These are phyloP conservation scores for Lepidurus apus DNA, from an alignment of 1,140 invertebrate species.

Conservation along the genomic window DNA sequence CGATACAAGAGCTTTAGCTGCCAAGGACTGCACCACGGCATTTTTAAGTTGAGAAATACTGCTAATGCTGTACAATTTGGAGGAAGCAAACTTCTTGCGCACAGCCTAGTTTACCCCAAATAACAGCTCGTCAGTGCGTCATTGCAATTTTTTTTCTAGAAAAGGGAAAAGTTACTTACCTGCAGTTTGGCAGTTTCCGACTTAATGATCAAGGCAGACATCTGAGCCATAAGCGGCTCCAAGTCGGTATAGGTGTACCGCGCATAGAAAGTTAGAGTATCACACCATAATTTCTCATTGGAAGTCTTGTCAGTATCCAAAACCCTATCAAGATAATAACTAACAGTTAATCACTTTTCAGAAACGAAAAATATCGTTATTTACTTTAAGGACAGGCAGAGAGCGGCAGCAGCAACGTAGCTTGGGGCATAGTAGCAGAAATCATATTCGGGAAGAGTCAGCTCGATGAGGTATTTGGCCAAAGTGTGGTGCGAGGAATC, in stretches of 20 bases:
- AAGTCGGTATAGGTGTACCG: slow-evolving; percentile 47
- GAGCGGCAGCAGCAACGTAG: slow-evolving; percentile 64
- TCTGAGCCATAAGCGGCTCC: slow-evolving; percentile 43
- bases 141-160: neutral
- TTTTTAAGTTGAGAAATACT: slow-evolving; percentile 45
- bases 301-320: slow-evolving; percentile 36
- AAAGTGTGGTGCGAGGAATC: slow-evolving; percentile 69
- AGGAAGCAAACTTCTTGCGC: slow-evolving; percentile 48
- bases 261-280: slow-evolving; percentile 49
- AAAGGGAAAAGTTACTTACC: slow-evolving; percentile 38
- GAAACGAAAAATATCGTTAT: neutral
- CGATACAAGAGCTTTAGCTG: slow-evolving; percentile 15
- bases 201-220: slow-evolving; percentile 47
- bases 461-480: slow-evolving; percentile 89
- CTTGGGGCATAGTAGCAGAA: slow-evolving; percentile 77
- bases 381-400: slow-evolving; percentile 60
- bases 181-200: slow-evolving; percentile 45
- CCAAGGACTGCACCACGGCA: slow-evolving; percentile 27
- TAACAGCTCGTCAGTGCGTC: neutral
- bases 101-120: slow-evolving; percentile 46
- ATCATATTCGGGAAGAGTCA: slow-evolving; percentile 74
- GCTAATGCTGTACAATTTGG: slow-evolving; percentile 49
- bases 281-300: slow-evolving; percentile 43
- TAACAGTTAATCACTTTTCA: slow-evolving; percentile 22
- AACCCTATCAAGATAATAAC: slow-evolving; percentile 35